These are phyloP conservation scores for Machimus rusticus DNA, from an alignment of 2,888 invertebrate genomes.

Conservation along the genomic window DNA sequence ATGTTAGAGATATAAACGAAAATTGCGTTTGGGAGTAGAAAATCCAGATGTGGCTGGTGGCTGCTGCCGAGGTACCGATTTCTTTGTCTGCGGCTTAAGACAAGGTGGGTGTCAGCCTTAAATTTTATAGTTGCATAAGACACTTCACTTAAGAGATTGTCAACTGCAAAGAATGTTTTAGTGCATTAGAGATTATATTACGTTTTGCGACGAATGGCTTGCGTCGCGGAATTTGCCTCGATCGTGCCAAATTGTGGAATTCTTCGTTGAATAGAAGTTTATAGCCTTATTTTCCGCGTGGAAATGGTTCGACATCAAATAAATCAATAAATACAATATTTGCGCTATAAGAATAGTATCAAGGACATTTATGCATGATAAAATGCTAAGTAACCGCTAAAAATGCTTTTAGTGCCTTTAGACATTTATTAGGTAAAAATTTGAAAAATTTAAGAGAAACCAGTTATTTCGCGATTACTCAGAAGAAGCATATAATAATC, in stretches of 20 bases:
- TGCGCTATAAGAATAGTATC: not conserved
- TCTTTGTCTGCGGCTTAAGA: not conserved
- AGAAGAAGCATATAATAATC: not conserved
- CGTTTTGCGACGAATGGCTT: not conserved
- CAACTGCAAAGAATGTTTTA: not conserved
- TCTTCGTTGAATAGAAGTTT: not conserved
- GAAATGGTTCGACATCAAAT: not conserved
- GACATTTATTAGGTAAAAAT: not conserved
- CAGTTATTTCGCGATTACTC: not conserved
- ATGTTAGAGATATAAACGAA: not conserved
- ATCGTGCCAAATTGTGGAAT: not conserved
- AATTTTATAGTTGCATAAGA: not conserved
- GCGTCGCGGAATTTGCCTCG: not conserved
- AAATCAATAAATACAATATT: not conserved
- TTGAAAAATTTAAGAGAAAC: not conserved
- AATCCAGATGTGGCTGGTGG: not conserved
- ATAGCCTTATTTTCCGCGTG: not conserved
- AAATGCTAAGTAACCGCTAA: not conserved
- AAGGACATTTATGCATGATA: not conserved
- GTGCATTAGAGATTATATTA: not conserved
- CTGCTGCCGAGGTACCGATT: not conserved
- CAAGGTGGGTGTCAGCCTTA: conserved; percentile 16
- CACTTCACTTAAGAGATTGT: not conserved
- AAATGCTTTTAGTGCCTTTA: not conserved
- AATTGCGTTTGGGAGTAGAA: conserved; percentile 9